Percentiles rank a stretch among this genome's conserved stretches.
Evolutionary conservation across 1,140 invertebrate species (phyloP).

Genomic region (Ips typographus): DNA sequence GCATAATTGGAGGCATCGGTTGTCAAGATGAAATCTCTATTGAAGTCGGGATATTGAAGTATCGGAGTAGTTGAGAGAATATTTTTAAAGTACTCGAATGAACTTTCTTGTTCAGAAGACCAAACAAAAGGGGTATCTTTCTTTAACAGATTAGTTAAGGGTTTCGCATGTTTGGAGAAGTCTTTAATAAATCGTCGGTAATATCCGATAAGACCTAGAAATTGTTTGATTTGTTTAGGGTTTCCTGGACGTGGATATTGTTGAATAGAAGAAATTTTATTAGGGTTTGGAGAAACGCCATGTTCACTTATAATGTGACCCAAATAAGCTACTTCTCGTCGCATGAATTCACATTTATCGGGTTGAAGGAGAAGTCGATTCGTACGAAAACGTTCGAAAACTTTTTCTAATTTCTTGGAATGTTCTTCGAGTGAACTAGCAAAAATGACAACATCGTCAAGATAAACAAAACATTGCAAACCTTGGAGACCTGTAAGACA

Average conservation of each 20-base stretch:
- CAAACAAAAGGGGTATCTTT: conserved; percentile 31
- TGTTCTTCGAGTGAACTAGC: conserved; percentile 44
- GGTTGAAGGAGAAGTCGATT: conserved; percentile 31
- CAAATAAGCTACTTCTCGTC: conserved; percentile 45
- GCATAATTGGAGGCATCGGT: conserved; percentile 51
- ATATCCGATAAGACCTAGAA: conserved; percentile 51
- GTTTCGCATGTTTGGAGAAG: conserved; percentile 33
- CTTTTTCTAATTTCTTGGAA: conserved; percentile 19
- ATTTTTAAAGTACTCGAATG: conserved; percentile 51
- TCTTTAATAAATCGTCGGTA: conserved; percentile 37
- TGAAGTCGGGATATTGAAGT: conserved; percentile 49
- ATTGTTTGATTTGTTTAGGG: conserved; percentile 46
- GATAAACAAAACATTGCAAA: conserved; percentile 44
- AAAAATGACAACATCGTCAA: conserved; percentile 54
- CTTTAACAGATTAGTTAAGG: conserved; percentile 34
- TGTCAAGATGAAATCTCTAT: conserved; percentile 47
- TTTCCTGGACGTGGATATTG: conserved; percentile 50
- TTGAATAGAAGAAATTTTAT: conserved; percentile 49
- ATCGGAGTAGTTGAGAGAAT: conserved; percentile 50
- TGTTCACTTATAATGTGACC: conserved; percentile 46
- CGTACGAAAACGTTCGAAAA: conserved; percentile 25
- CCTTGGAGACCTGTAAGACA: conserved; percentile 48
- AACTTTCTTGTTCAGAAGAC: conserved; percentile 32
- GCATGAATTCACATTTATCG: conserved; percentile 53
- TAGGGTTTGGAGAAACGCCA: conserved; percentile 52